These are phyloP conservation scores for Dryadula phaetusa DNA, from an alignment of 2,888 invertebrate genomes.

Conservation along the genomic window DNA sequence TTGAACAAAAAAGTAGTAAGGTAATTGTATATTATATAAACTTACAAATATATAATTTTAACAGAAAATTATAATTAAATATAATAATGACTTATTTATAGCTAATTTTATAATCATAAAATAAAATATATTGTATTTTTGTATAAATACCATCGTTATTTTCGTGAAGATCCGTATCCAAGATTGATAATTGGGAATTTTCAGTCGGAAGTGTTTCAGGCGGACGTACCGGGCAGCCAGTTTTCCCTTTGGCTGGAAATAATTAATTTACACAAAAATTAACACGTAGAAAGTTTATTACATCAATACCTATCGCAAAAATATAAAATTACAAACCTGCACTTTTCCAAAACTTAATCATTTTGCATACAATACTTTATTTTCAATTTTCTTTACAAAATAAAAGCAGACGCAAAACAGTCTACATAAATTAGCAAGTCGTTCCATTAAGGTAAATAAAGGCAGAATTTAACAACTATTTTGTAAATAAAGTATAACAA, in stretches of 20 bases:
- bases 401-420: conserved; percentile 18
- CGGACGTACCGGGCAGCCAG: conserved; percentile 78
- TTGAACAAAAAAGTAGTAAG: no score
- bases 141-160: conserved; percentile 66
- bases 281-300: conserved; percentile 14
- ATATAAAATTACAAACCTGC: conserved; percentile 77
- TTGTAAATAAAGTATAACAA: conserved; percentile 50
- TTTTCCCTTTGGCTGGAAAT: conserved; percentile 77
- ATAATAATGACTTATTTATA: no score
- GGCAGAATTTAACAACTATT: conserved; percentile 60
- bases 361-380: conserved; percentile 61
- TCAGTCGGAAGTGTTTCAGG: conserved; percentile 60
- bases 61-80: no score
- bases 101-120: no score
- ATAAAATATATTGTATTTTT: conserved; percentile 2
- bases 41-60: conserved; percentile 15
- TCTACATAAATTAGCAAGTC: conserved; percentile 52
- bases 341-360: conserved; percentile 92
- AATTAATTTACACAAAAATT: conserved; percentile 24
- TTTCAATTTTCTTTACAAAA: conserved; percentile 22
- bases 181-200: conserved; percentile 47
- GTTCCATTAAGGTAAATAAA: conserved; percentile 62
- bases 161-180: conserved; percentile 60
- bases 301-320: conserved; percentile 1
- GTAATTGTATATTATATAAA: no score